A percentile compares a stretch with the other conserved stretches of the same genome.
Conservation (phyloP, 2,113 vertebrate genomes). For the Phalacrocorax pelagicus region DNA sequence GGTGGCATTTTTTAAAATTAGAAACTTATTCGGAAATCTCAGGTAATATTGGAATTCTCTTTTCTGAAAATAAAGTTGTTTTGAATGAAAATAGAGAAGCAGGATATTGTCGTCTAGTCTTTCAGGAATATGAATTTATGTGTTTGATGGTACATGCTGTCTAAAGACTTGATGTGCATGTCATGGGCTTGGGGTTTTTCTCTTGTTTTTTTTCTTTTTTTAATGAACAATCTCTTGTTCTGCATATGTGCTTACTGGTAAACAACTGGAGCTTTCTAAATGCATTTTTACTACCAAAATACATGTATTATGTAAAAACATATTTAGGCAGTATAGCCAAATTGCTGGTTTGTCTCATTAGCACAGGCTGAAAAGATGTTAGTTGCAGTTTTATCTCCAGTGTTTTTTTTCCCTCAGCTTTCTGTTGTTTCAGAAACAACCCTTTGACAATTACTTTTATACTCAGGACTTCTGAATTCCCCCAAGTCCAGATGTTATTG, state of each 20-base stretch:
- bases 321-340: neutral
- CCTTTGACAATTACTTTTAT: neutral
- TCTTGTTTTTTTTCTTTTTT: neutral
- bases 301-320: neutral
- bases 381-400: neutral
- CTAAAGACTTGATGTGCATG: accelerated
- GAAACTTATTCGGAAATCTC: neutral
- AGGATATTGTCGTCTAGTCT: neutral
- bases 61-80: neutral
- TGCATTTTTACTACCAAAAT: neutral
- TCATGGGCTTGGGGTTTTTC: neutral
- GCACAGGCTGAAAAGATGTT: conserved; percentile 3
- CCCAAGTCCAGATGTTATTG: neutral
- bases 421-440: neutral
- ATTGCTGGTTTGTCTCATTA: conserved; percentile 19
- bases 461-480: neutral
- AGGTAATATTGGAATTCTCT: neutral
- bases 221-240: neutral
- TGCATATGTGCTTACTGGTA: neutral
- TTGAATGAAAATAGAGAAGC: neutral
- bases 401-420: neutral
- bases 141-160: neutral
- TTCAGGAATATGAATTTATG: neutral
- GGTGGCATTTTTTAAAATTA: neutral
- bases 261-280: neutral